Evolutionary conservation across 2,888 invertebrate species (phyloP), one percentile per base, ranked within the genome.

Genomic region (Cryptocheilus praepositus): DNA sequence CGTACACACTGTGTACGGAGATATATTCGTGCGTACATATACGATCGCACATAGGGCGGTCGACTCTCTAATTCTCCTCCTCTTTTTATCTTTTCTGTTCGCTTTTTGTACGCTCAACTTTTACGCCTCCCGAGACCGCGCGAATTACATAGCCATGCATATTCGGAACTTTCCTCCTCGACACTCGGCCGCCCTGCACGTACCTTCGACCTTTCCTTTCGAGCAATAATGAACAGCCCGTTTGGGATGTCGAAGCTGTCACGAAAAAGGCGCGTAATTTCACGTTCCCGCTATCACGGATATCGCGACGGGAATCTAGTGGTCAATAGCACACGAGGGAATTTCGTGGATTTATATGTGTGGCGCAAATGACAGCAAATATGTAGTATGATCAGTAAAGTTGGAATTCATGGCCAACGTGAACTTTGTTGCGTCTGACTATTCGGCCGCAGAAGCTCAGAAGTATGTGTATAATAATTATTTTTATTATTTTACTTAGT

Each of bases 101-200:
- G 58, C 57, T 74, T 75, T 77, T 77, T 73, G 72, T 62, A 68
- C 65, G 59, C 57, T 69, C 70, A 77, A 78, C 77, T 78, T 77
- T 74, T 70, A 61, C 70, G 64, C 71, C 79, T 61, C 74, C 56
- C 49, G 77, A 73, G 79, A 74, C 59, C 59, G 67, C 66, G 64
- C 62, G 72, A 78, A 77, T 74, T 74, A 74, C 74, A 78, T 69
- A 64, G 69, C 71, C 68, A 74, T 78, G 78, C 79, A 79, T 73
- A 80, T 73, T 71, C 77, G 77, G 61, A 75, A 79, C 71, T 75
- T 77, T 71, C 49, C 64, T 58, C 64, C 54, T 61, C 62, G 52
- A 52, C 45, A 60, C 55, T 76, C 70, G 59, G 58, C 66, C 52
- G 36, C 4, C 71, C 74, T 63, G 58, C 66, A 36, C 58, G 55